Evolutionary conservation across 2,797 vertebrate species (phyloP), one percentile per base, ranked within the genome.

Genomic region (Gymnopithys bicolor): DNA sequence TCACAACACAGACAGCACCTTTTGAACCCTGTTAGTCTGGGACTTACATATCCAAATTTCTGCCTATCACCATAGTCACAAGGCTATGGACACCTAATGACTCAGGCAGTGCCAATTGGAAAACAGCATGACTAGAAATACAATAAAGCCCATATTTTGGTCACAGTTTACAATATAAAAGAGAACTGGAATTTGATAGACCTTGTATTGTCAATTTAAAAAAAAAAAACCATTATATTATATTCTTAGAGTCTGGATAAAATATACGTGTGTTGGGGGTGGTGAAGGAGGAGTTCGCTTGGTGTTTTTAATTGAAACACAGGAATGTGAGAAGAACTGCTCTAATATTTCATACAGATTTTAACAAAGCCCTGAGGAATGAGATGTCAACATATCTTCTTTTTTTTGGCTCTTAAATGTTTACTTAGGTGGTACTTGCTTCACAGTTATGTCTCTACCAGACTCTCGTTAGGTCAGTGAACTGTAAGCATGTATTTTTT

Each of bases 401-500:
- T 48, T n/a, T 53, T 35, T 69, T 55, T 52, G 7, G 12, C 23
- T 91, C 30, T 16, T 71, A 5, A 17, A 32, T 28, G 2, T 28
- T 69, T 52, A 60, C 8, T 39, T 62, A 48, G 15, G 17, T 30
- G 27, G 5, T 60, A 13, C 5, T 25, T 27, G 5, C 41, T 43
- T 41, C 43, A 63, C 23, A 24, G 6, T 37, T 27, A 51, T 5
- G 2, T 7, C 9, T 37, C 17, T n/a, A 53, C 5, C 17, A 60
- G 19, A 55, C 11, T 39, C 25, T n/a, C 1, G 0, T 22, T 67
- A 56, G 21, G 22, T 45, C 35, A 79, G 18, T 18, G 23, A 79
- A 52, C 12, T 3, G 48, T 1, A 49, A 11, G 19, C 2, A 1
- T 10, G 6, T 33, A 16, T 19, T 37, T 52, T 52, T 45, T 4